phyloP scores from a whole-genome alignment of 2,888 invertebrate genomes.

The Drosophila helvetica region DNA sequence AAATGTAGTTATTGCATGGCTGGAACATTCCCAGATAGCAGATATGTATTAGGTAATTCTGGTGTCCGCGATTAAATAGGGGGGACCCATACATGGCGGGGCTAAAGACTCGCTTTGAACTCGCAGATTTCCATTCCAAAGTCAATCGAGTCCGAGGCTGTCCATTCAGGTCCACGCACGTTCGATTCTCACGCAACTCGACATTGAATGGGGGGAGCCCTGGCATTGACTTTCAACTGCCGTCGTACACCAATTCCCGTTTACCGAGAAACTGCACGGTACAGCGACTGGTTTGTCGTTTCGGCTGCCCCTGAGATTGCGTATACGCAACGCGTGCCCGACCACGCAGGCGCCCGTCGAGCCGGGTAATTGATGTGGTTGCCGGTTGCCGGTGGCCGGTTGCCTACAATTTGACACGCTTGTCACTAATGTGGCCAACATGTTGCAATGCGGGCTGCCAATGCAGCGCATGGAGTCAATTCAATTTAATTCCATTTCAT shows the following conservation, averaged over 20 bases:
- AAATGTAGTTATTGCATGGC: conserved; percentile 31
- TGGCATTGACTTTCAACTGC: conserved; percentile 67
- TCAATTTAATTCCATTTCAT: conserved; percentile 53
- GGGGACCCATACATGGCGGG: not conserved
- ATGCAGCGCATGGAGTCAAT: conserved; percentile 43
- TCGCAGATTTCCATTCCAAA: conserved; percentile 3
- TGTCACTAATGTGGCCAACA: conserved; percentile 61
- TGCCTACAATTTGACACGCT: conserved; percentile 56
- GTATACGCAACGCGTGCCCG: conserved; percentile 66
- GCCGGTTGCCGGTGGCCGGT: conserved; percentile 11
- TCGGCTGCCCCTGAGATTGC: conserved; percentile 56
- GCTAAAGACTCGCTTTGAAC: conserved; percentile 4
- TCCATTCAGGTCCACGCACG: conserved; percentile 17
- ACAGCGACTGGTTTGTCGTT: conserved; percentile 61
- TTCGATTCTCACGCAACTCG: conserved; percentile 50
- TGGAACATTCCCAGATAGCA: conserved; percentile 12
- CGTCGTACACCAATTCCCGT: conserved; percentile 30
- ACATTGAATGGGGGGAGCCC: conserved; percentile 49
- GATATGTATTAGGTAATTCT: conserved; percentile 15
- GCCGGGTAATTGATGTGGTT: conserved; percentile 37
- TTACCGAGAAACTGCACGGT: conserved; percentile 54
- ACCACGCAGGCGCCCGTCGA: conserved; percentile 49
- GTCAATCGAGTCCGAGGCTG: conserved; percentile 9
- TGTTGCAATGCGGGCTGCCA: conserved; percentile 53
- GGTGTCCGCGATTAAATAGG: not conserved